Evolutionary conservation across 2,113 vertebrate species (phyloP).

Genomic region (Aviceda subcristata): DNA sequence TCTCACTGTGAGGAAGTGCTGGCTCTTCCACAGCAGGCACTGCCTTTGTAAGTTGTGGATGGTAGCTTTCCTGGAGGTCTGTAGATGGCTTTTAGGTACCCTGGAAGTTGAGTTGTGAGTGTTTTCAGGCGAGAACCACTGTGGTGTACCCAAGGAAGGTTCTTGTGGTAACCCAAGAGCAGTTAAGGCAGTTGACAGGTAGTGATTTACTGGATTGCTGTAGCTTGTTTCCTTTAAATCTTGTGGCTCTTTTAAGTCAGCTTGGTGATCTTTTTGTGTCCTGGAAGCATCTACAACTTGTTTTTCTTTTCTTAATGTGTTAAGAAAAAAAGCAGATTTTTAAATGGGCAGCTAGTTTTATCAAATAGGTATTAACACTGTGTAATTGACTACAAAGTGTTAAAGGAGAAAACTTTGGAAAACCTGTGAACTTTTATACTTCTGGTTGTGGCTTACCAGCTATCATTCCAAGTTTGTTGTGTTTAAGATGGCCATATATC

Average conservation of each 20-base stretch:
- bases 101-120: not conserved
- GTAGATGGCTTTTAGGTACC: not conserved
- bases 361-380: not conserved
- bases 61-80: not conserved
- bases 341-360: not conserved
- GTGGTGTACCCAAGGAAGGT: not conserved
- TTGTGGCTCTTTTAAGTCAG: not conserved
- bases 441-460: not conserved
- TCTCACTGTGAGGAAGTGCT: not conserved
- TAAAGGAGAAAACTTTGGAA: not conserved
- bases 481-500: not conserved
- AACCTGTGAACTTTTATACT: not conserved
- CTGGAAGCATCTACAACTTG: not conserved
- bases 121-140: not conserved
- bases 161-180: not conserved
- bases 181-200: not conserved
- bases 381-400: not conserved
- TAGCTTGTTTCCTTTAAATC: not conserved
- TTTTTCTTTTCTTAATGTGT: not conserved
- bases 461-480: not conserved
- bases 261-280: not conserved
- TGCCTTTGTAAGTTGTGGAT: not conserved
- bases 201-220: not conserved
- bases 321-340: not conserved
- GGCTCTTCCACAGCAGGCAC: not conserved